phyloP scores from a whole-genome alignment of 2,888 invertebrate species.

The Pecten maximus region DNA sequence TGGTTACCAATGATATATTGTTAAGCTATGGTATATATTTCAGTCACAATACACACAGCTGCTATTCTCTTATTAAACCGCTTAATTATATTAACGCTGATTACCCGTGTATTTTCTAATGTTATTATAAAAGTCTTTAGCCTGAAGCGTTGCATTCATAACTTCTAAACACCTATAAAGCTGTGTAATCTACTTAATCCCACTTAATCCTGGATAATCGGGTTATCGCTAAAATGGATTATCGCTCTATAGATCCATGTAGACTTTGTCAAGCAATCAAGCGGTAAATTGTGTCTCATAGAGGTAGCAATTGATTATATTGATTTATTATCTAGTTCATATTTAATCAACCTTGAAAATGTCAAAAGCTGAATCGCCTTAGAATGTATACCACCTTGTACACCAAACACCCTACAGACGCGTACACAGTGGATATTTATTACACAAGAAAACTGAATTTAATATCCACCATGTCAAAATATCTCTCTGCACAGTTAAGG shows the following conservation, averaged over 20 bases:
- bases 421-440: neutral
- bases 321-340: constrained; percentile 7
- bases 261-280: neutral
- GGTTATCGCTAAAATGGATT: neutral
- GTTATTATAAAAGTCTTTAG: too few species aligned
- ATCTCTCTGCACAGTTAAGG: neutral
- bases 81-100: too few species aligned
- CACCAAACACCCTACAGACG: neutral
- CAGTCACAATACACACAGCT: too few species aligned
- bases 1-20: too few species aligned
- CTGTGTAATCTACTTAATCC: neutral
- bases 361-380: neutral
- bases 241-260: neutral
- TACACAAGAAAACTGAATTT: neutral
- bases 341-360: constrained; percentile 27
- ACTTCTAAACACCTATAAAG: neutral
- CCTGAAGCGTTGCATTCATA: neutral
- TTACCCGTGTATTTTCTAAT: too few species aligned
- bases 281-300: neutral
- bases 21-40: too few species aligned
- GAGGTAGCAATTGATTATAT: neutral
- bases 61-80: too few species aligned
- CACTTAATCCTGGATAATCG: neutral
- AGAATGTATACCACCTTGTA: neutral
- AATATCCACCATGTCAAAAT: neutral